Evolutionary conservation across 1,140 invertebrate species (phyloP).

Genomic region (Trichogramma pretiosum): DNA sequence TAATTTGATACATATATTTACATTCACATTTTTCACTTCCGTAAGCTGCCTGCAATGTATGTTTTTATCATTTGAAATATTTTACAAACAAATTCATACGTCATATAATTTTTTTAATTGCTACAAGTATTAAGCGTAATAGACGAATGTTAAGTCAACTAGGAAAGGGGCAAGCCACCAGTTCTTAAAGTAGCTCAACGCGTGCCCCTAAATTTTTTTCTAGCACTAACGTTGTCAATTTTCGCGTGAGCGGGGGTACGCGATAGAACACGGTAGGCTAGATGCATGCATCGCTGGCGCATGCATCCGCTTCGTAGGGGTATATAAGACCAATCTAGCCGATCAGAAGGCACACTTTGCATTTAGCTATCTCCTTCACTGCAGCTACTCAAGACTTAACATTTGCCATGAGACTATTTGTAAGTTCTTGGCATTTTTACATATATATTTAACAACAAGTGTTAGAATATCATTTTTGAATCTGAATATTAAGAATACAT

Average conservation of each 20-base stretch:
- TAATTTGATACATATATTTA: too few species aligned
- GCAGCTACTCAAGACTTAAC: neutral
- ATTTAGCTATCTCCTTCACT: constrained; percentile 16
- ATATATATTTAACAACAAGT: too few species aligned
- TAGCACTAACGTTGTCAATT: too few species aligned
- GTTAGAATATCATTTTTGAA: too few species aligned
- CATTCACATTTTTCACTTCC: too few species aligned
- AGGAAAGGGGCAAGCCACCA: neutral
- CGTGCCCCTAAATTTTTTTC: too few species aligned
- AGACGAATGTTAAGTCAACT: neutral
- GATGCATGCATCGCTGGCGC: neutral
- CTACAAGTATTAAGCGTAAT: too few species aligned
- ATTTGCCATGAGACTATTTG: constrained; percentile 20
- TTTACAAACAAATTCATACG: constrained; percentile 6
- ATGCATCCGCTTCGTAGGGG: neutral
- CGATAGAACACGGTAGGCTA: neutral
- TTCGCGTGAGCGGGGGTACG: neutral
- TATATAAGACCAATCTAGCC: constrained; percentile 24
- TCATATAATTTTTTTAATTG: too few species aligned
- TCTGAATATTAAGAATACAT: too few species aligned
- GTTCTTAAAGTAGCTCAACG: neutral
- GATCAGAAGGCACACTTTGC: constrained; percentile 22
- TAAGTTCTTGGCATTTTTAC: constrained; percentile 23
- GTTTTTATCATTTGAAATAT: too few species aligned
- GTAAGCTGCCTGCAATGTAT: too few species aligned